These are phyloP conservation scores for Dendrolimus kikuchii DNA, from an alignment of 1,140 invertebrate genomes.

Conservation along the genomic window DNA sequence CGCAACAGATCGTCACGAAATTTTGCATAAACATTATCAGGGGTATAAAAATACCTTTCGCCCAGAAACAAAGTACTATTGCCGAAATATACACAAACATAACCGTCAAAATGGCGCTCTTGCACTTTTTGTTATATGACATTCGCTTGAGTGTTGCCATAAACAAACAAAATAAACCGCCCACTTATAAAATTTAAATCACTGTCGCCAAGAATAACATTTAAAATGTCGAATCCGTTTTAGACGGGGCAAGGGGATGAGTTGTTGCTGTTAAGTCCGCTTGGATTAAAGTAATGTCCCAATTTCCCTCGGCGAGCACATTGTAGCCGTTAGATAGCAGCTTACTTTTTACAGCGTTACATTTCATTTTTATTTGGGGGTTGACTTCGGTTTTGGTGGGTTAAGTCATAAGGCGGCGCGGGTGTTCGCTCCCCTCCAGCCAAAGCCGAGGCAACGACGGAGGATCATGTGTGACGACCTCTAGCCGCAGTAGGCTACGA, in stretches of 20 bases:
- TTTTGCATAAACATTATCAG: too few relatives aligned
- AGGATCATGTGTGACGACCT: not conserved
- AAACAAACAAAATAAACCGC: constrained; percentile 7
- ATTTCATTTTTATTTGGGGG: constrained; percentile 39
- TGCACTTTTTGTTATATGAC: not conserved
- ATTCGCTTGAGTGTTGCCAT: constrained; percentile 2
- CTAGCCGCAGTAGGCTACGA: too few relatives aligned
- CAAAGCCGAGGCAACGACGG: not conserved
- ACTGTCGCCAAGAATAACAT: constrained; percentile 3
- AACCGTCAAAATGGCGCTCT: too few relatives aligned
- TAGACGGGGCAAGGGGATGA: constrained; percentile 1
- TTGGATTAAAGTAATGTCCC: constrained; percentile 14
- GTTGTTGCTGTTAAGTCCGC: constrained; percentile 5
- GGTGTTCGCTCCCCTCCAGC: not conserved
- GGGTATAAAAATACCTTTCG: too few relatives aligned
- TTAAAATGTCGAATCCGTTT: constrained; percentile 10
- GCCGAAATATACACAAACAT: too few relatives aligned
- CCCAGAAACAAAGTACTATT: too few relatives aligned
- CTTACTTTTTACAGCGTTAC: constrained; percentile 32
- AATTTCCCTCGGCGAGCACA: constrained; percentile 9
- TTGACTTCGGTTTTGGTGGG: constrained; percentile 11
- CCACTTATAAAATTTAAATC: too few relatives aligned
- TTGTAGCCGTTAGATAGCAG: constrained; percentile 14
- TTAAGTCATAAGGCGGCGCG: constrained; percentile 6
- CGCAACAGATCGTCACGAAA: too few relatives aligned